A percentile compares a stretch with the other conserved stretches of the same genome.
These are phyloP conservation scores for Rhabdornis inornatus DNA, from an alignment of 2,113 vertebrate species.

Conservation along the genomic window DNA sequence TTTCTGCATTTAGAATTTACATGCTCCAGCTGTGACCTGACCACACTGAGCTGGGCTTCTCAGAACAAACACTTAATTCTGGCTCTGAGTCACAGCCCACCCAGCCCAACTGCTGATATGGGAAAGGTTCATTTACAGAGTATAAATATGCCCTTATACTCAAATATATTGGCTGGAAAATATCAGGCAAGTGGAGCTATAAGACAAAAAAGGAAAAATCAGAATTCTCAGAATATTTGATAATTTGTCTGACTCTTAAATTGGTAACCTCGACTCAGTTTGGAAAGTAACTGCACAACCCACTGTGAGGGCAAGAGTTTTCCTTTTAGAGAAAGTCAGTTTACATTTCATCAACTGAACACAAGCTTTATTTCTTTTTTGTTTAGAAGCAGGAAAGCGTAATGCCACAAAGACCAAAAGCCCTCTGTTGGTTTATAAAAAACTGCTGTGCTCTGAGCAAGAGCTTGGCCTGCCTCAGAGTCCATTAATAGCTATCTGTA, in stretches of 20 bases:
- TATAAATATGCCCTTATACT: background rate
- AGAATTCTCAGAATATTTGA: background rate
- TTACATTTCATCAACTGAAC: constrained; percentile 45
- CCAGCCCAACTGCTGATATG: background rate
- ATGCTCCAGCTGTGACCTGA: background rate
- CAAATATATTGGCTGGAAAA: background rate
- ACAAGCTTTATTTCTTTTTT: constrained; percentile 51
- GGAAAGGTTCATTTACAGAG: background rate
- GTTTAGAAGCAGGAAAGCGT: constrained; percentile 36
- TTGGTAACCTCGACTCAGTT: background rate
- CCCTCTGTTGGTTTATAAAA: constrained; percentile 58
- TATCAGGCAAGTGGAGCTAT: background rate
- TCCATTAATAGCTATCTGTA: constrained; percentile 44
- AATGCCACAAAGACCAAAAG: constrained; percentile 46
- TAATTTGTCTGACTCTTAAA: background rate
- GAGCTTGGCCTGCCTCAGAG: constrained; percentile 15
- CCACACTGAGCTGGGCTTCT: background rate
- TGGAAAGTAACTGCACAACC: background rate
- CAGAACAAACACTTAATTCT: background rate
- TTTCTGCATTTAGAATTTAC: background rate
- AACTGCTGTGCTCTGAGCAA: constrained; percentile 16
- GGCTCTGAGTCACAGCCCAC: background rate
- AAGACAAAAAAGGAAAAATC: background rate
- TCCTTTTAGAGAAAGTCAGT: constrained; percentile 6
- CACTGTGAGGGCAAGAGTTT: background rate